Conservation (phyloP, 2,113 vertebrate species). For the Corythoichthys haematopterus region DNA sequence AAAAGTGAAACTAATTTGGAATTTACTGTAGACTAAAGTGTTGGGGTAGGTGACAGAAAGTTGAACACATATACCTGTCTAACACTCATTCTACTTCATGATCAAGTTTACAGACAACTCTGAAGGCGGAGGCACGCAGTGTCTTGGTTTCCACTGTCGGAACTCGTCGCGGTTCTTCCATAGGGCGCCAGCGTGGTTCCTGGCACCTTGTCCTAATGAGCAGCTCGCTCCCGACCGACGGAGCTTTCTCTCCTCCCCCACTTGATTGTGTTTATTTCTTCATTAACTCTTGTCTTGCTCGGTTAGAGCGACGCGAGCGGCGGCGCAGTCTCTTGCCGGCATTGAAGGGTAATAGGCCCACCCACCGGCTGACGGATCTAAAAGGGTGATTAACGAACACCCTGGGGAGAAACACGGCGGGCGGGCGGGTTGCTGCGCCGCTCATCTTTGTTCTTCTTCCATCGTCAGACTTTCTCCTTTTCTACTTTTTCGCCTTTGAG, state of each 20-base stretch:
- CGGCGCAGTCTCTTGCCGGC: conserved; percentile 20
- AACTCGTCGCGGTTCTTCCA: conserved; percentile 9
- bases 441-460: conserved; percentile 14
- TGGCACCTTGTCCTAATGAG: conserved; percentile 38
- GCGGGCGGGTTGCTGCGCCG: conserved; percentile 4
- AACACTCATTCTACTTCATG: not conserved
- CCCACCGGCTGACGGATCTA: conserved; percentile 58
- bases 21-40: too few species aligned
- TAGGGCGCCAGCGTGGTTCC: conserved; percentile 26
- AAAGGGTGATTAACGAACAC: conserved; percentile 66
- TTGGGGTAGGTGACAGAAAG: too few species aligned
- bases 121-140: conserved; percentile 34
- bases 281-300: conserved; percentile 40
- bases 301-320: conserved; percentile 47
- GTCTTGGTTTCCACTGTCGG: conserved; percentile 13
- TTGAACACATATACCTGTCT: not conserved
- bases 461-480: conserved; percentile 5
- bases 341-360: conserved; percentile 61
- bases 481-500: not conserved
- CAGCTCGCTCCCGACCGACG: conserved; percentile 14
- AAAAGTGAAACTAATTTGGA: too few species aligned
- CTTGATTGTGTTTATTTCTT: conserved; percentile 58
- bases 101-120: not conserved
- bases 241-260: conserved; percentile 30
- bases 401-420: conserved; percentile 32